A percentile compares a stretch with the other conserved stretches of the same genome.
These are phyloP conservation scores for Dryoscopus gambensis DNA, from an alignment of 2,113 vertebrate species.

Conservation along the genomic window DNA sequence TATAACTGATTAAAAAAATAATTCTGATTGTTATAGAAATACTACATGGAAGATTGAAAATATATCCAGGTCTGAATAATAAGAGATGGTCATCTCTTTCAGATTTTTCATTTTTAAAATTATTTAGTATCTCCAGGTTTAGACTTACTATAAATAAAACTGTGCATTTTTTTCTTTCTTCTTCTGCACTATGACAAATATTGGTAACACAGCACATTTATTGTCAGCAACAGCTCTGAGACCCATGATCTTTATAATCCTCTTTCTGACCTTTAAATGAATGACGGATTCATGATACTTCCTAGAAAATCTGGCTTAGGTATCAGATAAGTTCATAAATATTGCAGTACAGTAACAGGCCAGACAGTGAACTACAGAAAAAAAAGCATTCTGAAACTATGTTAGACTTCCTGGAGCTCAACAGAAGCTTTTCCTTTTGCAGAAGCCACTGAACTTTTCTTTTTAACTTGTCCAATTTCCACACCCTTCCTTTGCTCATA, in stretches of 20 bases:
- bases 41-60: neutral
- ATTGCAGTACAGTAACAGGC: neutral
- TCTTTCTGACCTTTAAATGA: neutral
- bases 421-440: neutral
- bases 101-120: neutral
- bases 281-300: neutral
- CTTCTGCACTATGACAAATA: neutral
- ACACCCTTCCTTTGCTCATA: neutral
- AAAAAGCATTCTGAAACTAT: neutral
- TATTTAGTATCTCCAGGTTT: neutral
- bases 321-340: neutral
- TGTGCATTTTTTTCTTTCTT: neutral
- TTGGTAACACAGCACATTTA: neutral
- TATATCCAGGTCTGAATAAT: neutral
- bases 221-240: neutral
- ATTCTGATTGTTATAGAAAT: neutral
- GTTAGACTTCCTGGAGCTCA: neutral
- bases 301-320: neutral
- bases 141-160: neutral
- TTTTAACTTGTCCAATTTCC: neutral
- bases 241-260: neutral
- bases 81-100: neutral
- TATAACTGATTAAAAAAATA: neutral
- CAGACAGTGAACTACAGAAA: neutral
- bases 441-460: neutral